These are phyloP conservation scores for Chrysaora quinquecirrha DNA, from an alignment of 30 jellyfish, hydroid and myxozoan genomes.

Conservation along the genomic window DNA sequence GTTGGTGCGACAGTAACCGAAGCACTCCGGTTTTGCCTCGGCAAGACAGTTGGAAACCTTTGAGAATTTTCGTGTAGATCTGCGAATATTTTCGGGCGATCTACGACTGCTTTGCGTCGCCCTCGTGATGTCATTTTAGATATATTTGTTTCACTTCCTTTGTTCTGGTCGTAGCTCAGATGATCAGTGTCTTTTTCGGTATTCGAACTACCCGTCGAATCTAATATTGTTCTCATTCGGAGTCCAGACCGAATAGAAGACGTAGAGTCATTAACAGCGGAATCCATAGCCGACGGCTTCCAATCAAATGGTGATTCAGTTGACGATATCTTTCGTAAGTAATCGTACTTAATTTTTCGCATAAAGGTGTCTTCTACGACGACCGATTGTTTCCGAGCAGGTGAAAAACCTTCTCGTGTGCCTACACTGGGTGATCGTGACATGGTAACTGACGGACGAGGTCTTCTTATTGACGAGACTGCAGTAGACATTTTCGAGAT, in stretches of 20 bases:
- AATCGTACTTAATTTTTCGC: slow-evolving; percentile 47
- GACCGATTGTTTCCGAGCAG: slow-evolving; percentile 26
- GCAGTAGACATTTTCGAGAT: slow-evolving; percentile 4
- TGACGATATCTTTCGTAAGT: slow-evolving; percentile 40
- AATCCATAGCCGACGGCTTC: neutral
- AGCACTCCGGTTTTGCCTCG: neutral
- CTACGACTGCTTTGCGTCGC: slow-evolving; percentile 4
- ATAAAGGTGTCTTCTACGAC: slow-evolving; percentile 31
- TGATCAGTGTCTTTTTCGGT: neutral
- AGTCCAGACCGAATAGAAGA: neutral
- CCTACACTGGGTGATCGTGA: slow-evolving; percentile 32
- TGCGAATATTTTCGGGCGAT: neutral
- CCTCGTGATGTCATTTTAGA: neutral
- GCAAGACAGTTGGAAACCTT: neutral
- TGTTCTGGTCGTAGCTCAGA: no score
- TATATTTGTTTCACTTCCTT: no score
- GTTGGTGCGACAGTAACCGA: neutral
- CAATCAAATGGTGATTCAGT: slow-evolving; percentile 36
- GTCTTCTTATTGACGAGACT: slow-evolving; percentile 15
- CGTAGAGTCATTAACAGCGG: neutral
- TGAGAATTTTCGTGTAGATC: neutral
- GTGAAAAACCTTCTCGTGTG: slow-evolving; percentile 13
- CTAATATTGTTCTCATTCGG: neutral
- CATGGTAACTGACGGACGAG: slow-evolving; percentile 21
- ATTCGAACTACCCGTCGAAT: neutral